Conservation (phyloP, 2,797 vertebrate species). For the Oophaga sylvatica region DNA sequence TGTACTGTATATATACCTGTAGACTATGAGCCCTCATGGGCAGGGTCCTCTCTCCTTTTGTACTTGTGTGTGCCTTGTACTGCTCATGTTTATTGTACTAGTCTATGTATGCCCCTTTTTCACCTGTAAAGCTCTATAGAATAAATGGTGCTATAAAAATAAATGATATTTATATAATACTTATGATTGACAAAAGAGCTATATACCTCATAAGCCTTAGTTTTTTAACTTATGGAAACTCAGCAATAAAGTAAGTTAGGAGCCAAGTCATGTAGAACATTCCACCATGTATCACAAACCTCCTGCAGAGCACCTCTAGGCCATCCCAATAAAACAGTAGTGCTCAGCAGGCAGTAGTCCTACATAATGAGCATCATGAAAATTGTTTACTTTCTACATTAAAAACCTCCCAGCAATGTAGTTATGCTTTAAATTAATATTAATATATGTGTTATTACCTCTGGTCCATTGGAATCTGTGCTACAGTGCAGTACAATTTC, state of each 20-base stretch:
- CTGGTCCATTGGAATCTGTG: neutral
- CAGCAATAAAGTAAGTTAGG: neutral
- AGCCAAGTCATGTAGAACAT: neutral
- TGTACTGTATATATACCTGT: too few relatives aligned
- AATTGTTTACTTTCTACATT: slow-evolving; percentile 24
- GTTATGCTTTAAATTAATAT: neutral
- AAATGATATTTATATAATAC: too few relatives aligned
- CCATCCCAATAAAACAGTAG: neutral
- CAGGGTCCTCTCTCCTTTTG: too few relatives aligned
- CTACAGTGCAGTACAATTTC: neutral
- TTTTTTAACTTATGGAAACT: neutral
- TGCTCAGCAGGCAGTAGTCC: slow-evolving; percentile 7
- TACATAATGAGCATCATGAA: neutral
- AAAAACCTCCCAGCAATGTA: neutral
- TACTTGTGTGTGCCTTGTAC: too few relatives aligned
- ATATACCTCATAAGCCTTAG: too few relatives aligned
- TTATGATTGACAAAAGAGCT: too few relatives aligned
- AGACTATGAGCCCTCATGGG: too few relatives aligned
- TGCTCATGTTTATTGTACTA: too few relatives aligned
- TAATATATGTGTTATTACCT: neutral
- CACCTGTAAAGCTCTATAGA: too few relatives aligned
- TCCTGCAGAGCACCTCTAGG: neutral
- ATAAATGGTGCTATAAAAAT: too few relatives aligned
- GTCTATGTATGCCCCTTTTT: too few relatives aligned
- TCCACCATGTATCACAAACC: neutral